Evolutionary conservation across 2,888 invertebrate genomes (phyloP), one percentile per base, ranked within the genome.

Genomic region (Cynaeus angustus): DNA sequence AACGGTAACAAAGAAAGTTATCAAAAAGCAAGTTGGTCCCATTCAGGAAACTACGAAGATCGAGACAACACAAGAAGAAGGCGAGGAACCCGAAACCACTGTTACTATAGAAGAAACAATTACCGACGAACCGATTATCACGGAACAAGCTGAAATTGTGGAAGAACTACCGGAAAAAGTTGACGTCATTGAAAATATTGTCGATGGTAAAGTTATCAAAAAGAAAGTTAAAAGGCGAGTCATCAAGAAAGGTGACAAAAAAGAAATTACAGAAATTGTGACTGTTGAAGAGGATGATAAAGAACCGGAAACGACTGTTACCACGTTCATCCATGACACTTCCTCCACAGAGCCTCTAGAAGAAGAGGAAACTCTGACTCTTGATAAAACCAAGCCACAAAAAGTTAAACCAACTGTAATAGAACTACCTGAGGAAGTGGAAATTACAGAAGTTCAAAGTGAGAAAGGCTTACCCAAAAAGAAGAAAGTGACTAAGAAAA

Each of bases 191-290:
- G 81, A 83, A 64, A 30, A 72, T 7, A 71, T 73, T 30, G 72
- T 74, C 0, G 79, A 81, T 41, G 80, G 81, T 28, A 76, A 74
- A 66, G 66, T 72, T 14, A 79, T 77, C 62, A 79, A 81, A 53
- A 80, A 76, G 62, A 72, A 80, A 3, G 74, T 78, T 14, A 85
- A 80, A 66, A 83, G 82, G 69, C 79, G 82, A 28, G 80, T 83
- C 0, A 81, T 81, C 21, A 68, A 83, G 74, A 85, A 83, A 76
- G 79, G 78, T 4, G 79, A 74, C 12, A 68, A 82, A 77, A 62
- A 82, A 85, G 87, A 87, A 74, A 82, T 86, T 6, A 87, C 88
- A 0, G 86, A 86, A 77, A 85, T 86, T n/a, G 82, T 85, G 0
- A 86, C 85, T 12, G 80, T 85, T 41, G 84, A 84, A 74, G 82